Percentiles rank a stretch among this genome's conserved stretches.
Conservation (phyloP, 2,113 vertebrate genomes). For the Istiophorus platypterus region DNA sequence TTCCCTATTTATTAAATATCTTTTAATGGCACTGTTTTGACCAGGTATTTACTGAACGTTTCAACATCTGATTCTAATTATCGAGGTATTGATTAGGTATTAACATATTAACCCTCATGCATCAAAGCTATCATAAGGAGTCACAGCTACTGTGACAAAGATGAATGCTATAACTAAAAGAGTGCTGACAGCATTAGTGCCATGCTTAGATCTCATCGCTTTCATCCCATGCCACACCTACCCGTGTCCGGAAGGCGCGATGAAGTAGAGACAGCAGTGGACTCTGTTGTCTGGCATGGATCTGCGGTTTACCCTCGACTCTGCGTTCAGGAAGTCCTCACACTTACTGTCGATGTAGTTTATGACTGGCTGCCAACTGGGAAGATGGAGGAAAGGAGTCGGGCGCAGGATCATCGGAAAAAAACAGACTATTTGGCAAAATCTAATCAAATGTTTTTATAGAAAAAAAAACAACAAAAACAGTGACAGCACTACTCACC, state of each 20-base stretch:
- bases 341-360: constrained; percentile 86
- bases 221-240: constrained; percentile 61
- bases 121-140: neutral
- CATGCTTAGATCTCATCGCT: neutral
- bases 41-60: neutral
- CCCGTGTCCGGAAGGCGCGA: constrained; percentile 84
- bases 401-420: neutral
- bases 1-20: no score
- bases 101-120: no score
- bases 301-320: constrained; percentile 83
- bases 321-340: constrained; percentile 86
- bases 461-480: neutral
- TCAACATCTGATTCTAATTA: no score
- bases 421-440: neutral
- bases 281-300: constrained; percentile 86
- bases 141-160: neutral
- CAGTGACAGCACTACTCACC: constrained; percentile 66
- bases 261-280: constrained; percentile 86
- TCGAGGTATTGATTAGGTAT: no score
- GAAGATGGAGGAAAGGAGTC: neutral
- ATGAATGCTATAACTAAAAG: no score
- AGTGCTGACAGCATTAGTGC: neutral
- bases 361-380: constrained; percentile 85
- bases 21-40: neutral
- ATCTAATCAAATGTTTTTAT: neutral